A percentile compares a stretch with the other conserved stretches of the same genome.
phyloP scores from a whole-genome alignment of 2,113 vertebrate species.

The Paradoxurus hermaphroditus region DNA sequence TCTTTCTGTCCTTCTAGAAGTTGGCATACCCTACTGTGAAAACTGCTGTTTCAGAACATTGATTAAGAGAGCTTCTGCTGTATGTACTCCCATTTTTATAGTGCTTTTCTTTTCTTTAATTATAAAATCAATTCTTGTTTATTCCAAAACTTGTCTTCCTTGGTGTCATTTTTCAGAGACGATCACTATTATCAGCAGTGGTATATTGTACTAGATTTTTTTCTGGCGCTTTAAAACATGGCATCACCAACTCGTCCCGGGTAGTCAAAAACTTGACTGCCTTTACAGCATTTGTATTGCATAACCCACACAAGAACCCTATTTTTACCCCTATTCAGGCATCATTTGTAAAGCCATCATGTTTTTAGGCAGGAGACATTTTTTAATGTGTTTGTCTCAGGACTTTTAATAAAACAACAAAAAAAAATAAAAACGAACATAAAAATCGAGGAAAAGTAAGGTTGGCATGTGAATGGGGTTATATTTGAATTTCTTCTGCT shows the following conservation, averaged over 20 bases:
- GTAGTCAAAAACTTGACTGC: background rate
- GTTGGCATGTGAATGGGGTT: background rate
- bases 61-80: background rate
- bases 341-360: background rate
- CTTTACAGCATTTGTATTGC: background rate
- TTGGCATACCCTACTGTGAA: background rate
- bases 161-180: background rate
- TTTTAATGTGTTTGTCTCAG: background rate
- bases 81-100: background rate
- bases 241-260: background rate
- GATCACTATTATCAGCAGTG: background rate
- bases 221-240: background rate
- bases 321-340: background rate
- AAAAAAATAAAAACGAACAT: background rate
- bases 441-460: background rate
- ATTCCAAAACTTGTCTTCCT: background rate
- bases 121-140: background rate
- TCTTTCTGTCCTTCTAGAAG: background rate
- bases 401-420: background rate
- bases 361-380: background rate
- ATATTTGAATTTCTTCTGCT: background rate
- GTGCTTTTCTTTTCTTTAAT: background rate
- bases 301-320: background rate
- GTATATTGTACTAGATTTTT: background rate
- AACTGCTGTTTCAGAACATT: background rate